Conservation (phyloP, 2,888 invertebrate genomes). For the Marasmarcha lunaedactyla region DNA sequence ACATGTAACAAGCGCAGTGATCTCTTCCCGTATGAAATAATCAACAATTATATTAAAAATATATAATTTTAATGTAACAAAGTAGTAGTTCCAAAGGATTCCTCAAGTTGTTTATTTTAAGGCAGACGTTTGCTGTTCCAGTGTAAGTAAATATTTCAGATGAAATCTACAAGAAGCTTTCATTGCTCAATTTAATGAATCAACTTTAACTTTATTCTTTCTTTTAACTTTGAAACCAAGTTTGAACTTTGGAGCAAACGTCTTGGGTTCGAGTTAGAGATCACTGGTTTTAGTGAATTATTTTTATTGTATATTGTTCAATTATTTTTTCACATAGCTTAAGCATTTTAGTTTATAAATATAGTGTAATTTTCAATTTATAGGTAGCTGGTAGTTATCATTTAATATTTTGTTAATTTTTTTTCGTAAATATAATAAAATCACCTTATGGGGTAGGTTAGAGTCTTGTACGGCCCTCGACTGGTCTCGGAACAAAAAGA, state of each 20-base stretch:
- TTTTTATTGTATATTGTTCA: conserved; percentile 68
- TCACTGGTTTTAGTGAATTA: conserved; percentile 64
- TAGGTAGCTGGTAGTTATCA: conserved; percentile 63
- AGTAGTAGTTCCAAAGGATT: conserved; percentile 8
- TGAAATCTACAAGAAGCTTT: conserved; percentile 16
- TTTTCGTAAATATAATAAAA: conserved; percentile 57
- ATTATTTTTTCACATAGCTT: conserved; percentile 66
- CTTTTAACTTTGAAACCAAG: conserved; percentile 16
- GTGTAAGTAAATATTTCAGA: not conserved
- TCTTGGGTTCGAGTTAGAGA: conserved; percentile 22
- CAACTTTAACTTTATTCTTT: conserved; percentile 25
- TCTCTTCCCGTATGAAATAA: conserved; percentile 29
- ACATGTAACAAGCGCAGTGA: conserved; percentile 53
- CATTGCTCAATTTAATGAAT: conserved; percentile 42
- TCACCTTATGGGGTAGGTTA: conserved; percentile 57
- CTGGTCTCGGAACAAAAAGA: conserved; percentile 60
- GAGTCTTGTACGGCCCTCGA: conserved; percentile 47
- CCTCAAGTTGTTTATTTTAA: conserved; percentile 25
- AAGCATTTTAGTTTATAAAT: conserved; percentile 60
- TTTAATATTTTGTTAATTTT: conserved; percentile 66
- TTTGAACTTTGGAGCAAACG: conserved; percentile 19
- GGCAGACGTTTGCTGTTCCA: conserved; percentile 20
- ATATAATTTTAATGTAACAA: conserved; percentile 2
- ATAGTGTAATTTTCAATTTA: conserved; percentile 63
- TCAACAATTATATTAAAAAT: conserved; percentile 16